Evolutionary conservation across 2,113 vertebrate genomes (phyloP).

Genomic region (Gavia stellata): DNA sequence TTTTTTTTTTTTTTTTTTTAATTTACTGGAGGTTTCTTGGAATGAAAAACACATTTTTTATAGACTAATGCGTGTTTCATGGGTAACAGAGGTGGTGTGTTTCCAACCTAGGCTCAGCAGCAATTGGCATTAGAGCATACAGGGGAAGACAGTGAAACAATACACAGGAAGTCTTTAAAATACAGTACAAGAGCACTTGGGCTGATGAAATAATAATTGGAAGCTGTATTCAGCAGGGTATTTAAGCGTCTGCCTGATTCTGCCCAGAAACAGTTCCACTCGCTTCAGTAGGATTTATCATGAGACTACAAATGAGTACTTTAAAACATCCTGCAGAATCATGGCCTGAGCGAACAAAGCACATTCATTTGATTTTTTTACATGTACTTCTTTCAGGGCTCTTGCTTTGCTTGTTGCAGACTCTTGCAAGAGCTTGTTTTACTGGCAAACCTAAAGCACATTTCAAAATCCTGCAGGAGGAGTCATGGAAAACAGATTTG

Average conservation of each 20-base stretch:
- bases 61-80: background rate
- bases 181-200: background rate
- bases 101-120: background rate
- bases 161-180: slow-evolving; percentile 18
- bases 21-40: background rate
- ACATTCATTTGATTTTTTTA: background rate
- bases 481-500: slow-evolving; percentile 30
- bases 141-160: background rate
- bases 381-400: background rate
- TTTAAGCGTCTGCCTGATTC: background rate
- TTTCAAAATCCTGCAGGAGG: background rate
- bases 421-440: slow-evolving; percentile 8
- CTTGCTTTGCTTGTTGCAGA: background rate
- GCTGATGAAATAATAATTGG: slow-evolving; percentile 14
- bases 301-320: background rate
- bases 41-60: background rate
- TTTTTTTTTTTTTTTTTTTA: background rate
- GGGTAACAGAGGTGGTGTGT: background rate
- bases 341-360: background rate
- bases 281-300: background rate
- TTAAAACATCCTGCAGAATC: background rate
- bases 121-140: background rate
- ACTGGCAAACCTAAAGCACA: background rate
- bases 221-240: background rate
- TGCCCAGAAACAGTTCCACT: background rate